Base-by-base conservation (phyloP, 2,797 vertebrate species). In the Protosalanx chinensis region DNA sequence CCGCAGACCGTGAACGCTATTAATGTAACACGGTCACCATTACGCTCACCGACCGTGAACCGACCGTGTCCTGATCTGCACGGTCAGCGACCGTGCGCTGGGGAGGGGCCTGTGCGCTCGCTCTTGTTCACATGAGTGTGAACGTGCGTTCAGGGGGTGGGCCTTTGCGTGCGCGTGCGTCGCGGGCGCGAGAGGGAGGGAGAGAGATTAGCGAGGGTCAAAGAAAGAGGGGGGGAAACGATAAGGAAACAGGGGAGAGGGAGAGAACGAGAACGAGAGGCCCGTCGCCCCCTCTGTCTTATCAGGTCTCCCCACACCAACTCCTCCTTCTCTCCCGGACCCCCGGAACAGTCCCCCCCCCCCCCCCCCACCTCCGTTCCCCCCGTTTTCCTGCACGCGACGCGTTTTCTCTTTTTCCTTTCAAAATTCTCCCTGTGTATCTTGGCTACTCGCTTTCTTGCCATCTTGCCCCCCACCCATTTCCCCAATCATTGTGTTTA, bases 231-330 rank as follows among this genome's bases (percentile, higher is more conserved):
- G 35, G 6, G 35, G 1, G 0, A 41, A 41, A n/a, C n/a, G n/a
- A 41, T 8, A 41, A 8, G 37, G 37, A 12, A 8, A 41, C 37
- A 10, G n/a, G 37, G 8, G 37, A 41, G 37, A 41, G 37, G 8
- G 37, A 41, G 37, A 41, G 37, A 41, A 2, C 6, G 35, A 37
- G 35, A 37, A 7, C 6, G 35, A 7, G 8, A 41, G 37, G 6
- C n/a, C n/a, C n/a, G n/a, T n/a, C n/a, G n/a, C n/a, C n/a, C 63
- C 20, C 37, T 64, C 63, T 46, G n/a, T 65, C 8, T 65, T 29
- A 10, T 20, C 23, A 12, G 35, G n/a, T 41, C 20, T 37, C 20
- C 8, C 37, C 37, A 41, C 37, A 46, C 65, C 6, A 51, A 15
- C 46, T n/a, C 49, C 27, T 67, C 4, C 18, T 10, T 29, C 51